A percentile compares a stretch with the other conserved stretches of the same genome.
Evolutionary conservation across 2,797 vertebrate genomes (phyloP).

Genomic region (Liparis tanakae): DNA sequence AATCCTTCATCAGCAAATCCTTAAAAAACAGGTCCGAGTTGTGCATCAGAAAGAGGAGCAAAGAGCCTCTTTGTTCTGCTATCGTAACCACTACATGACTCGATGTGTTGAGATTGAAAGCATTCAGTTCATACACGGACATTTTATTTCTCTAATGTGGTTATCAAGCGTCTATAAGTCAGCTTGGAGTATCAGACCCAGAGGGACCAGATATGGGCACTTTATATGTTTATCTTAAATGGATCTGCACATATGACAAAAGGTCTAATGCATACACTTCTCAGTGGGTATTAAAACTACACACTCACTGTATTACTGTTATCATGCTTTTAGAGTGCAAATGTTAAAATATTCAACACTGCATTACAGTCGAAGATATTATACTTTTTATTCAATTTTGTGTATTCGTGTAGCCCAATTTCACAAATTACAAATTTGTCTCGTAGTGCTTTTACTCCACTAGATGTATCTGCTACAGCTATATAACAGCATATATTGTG

Average conservation of each 20-base stretch:
- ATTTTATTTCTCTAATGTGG: neutral
- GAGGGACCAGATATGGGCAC: slow-evolving; percentile 45
- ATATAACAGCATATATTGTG: too few species aligned
- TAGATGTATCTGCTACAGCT: neutral
- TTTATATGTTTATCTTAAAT: slow-evolving; percentile 3
- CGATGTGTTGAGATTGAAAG: neutral
- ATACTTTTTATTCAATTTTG: neutral
- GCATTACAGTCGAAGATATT: neutral
- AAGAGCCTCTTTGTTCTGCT: neutral
- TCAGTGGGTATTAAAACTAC: neutral
- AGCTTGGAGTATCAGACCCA: slow-evolving; percentile 13
- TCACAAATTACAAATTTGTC: too few species aligned
- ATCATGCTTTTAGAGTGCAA: too few species aligned
- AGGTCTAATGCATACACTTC: neutral
- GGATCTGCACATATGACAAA: neutral
- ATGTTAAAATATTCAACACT: neutral
- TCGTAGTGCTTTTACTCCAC: too few species aligned
- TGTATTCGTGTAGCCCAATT: too few species aligned
- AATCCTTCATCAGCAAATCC: slow-evolving; percentile 50
- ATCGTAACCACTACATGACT: neutral
- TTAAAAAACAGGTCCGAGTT: slow-evolving; percentile 18
- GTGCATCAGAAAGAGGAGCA: neutral
- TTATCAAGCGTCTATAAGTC: neutral
- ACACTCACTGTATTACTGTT: neutral
- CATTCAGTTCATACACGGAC: neutral